Conservation (phyloP, 2,113 vertebrate species). For the Epinephelus cyanopodus region DNA sequence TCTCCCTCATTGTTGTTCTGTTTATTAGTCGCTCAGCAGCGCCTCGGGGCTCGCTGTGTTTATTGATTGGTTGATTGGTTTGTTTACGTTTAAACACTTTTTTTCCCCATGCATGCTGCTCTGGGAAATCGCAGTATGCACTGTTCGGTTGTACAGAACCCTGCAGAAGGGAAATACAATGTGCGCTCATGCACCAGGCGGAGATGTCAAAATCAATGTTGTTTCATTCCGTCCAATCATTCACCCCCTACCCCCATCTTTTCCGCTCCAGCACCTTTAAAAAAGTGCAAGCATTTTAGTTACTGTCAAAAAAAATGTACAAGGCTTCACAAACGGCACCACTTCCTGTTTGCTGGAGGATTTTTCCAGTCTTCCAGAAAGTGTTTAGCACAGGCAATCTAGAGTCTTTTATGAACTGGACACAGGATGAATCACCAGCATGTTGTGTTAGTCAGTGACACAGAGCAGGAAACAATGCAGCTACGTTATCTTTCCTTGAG, state of each 20-base stretch:
- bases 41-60: conserved; percentile 41
- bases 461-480: not conserved
- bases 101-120: conserved; percentile 34
- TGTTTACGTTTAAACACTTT: conserved; percentile 67
- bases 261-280: conserved; percentile 18
- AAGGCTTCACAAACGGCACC: conserved; percentile 14
- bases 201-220: conserved; percentile 65
- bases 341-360: conserved; percentile 4
- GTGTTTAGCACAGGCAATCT: not conserved
- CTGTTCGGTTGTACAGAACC: conserved; percentile 31
- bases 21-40: conserved; percentile 55
- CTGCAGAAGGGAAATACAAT: conserved; percentile 41
- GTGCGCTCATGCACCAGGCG: conserved; percentile 44
- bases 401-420: conserved; percentile 17
- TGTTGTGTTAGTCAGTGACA: conserved; percentile 11
- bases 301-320: conserved; percentile 23
- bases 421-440: not conserved
- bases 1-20: conserved; percentile 44
- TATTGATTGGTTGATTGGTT: conserved; percentile 74
- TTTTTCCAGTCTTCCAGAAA: not conserved
- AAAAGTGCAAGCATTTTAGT: conserved; percentile 8
- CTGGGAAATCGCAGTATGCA: conserved; percentile 59
- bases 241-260: conserved; percentile 23
- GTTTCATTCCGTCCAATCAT: conserved; percentile 48
- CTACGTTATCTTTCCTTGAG: conserved; percentile 9